Evolutionary conservation across 2,797 vertebrate genomes (phyloP).

Genomic region (Rhynchonycteris naso): DNA sequence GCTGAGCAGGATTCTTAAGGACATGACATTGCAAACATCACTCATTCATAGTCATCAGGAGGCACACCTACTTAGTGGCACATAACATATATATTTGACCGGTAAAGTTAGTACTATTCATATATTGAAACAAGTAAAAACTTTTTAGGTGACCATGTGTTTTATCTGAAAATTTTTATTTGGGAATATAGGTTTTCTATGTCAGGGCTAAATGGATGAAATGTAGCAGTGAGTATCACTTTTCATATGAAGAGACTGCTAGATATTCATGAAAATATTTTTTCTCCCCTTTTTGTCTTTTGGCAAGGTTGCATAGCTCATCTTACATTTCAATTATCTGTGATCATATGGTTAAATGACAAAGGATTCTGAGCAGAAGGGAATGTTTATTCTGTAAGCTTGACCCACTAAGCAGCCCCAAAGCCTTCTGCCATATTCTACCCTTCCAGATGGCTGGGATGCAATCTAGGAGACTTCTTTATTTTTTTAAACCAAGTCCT

Average conservation of each 20-base stretch:
- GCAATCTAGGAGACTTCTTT: not conserved
- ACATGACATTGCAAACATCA: not conserved
- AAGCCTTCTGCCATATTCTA: not conserved
- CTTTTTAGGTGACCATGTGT: not conserved
- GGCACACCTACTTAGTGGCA: not conserved
- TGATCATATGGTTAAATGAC: not conserved
- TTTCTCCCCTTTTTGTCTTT: not conserved
- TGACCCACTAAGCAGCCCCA: not conserved
- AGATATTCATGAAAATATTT: not conserved
- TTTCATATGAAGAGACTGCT: not conserved
- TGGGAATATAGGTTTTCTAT: not conserved
- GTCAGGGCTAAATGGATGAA: not conserved
- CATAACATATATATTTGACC: not conserved
- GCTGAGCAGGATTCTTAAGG: not conserved
- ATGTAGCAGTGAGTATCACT: not conserved
- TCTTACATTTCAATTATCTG: not conserved
- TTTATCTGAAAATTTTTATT: constrained; percentile 14
- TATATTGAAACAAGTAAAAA: not conserved
- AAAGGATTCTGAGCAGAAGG: not conserved
- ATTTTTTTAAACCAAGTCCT: not conserved
- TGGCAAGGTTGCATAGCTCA: not conserved
- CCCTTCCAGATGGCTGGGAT: not conserved
- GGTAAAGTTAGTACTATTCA: not conserved
- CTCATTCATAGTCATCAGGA: not conserved
- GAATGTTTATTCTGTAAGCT: not conserved